Conservation (phyloP, 1,140 invertebrate species). For the Colletes gigas region DNA sequence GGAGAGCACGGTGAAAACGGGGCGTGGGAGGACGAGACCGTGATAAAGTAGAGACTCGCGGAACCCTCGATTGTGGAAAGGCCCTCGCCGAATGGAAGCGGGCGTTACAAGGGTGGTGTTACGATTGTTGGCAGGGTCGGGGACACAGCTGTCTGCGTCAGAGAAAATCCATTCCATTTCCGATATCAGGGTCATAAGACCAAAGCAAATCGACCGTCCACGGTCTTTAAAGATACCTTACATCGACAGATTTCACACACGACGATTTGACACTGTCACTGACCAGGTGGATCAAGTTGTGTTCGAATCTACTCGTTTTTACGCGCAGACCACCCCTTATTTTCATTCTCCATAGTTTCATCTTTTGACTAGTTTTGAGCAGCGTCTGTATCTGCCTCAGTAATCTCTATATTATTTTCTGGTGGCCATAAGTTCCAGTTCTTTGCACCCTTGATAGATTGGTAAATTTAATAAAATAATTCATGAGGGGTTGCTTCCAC, state of each 20-base stretch:
- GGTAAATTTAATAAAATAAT: too few relatives aligned
- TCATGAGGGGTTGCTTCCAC: too few relatives aligned
- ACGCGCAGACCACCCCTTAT: too few relatives aligned
- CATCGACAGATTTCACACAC: background rate
- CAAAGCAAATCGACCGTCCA: conserved; percentile 19
- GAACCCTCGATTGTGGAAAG: conserved; percentile 49
- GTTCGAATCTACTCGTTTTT: too few relatives aligned
- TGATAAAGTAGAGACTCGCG: conserved; percentile 39
- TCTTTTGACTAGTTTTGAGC: too few relatives aligned
- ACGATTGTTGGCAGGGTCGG: conserved; percentile 51
- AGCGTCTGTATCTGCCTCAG: too few relatives aligned
- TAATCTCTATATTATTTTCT: too few relatives aligned
- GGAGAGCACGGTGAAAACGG: conserved; percentile 15
- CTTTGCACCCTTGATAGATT: too few relatives aligned
- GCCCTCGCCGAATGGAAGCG: conserved; percentile 33
- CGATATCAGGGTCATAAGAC: conserved; percentile 43
- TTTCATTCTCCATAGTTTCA: too few relatives aligned
- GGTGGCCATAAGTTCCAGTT: too few relatives aligned
- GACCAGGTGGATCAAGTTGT: too few relatives aligned
- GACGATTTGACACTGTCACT: too few relatives aligned
- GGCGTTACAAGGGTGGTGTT: conserved; percentile 40
- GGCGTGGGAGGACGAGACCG: conserved; percentile 30
- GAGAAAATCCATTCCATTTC: conserved; percentile 40
- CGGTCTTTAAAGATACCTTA: conserved; percentile 6
- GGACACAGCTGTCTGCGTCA: conserved; percentile 34